Conservation (phyloP, 1,140 invertebrate species). For the Antheraea pernyi region DNA sequence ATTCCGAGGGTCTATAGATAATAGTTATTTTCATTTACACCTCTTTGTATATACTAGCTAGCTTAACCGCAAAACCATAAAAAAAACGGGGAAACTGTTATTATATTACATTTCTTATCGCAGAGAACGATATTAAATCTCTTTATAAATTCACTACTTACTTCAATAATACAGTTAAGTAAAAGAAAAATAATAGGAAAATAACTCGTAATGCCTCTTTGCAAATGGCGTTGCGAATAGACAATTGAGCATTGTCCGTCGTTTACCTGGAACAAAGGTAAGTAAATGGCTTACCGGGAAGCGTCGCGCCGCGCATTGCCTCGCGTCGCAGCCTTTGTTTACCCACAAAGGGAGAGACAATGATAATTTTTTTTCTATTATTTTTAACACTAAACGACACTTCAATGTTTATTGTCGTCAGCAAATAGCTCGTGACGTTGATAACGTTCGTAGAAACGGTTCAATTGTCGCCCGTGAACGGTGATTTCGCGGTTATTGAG, state of each 20-base stretch:
- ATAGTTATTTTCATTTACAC: too few relatives aligned
- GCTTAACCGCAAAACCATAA: too few relatives aligned
- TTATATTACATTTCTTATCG: too few relatives aligned
- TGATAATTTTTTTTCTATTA: constrained; percentile 45
- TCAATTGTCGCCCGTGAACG: not conserved
- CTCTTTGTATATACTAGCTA: too few relatives aligned
- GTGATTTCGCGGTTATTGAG: not conserved
- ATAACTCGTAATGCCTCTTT: not conserved
- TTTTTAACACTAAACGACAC: constrained; percentile 40
- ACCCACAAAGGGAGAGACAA: constrained; percentile 53
- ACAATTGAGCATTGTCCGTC: constrained; percentile 62
- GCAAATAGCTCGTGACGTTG: constrained; percentile 35
- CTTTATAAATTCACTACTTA: too few relatives aligned
- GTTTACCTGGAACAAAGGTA: constrained; percentile 50
- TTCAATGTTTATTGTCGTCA: constrained; percentile 45
- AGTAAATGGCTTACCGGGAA: constrained; percentile 55
- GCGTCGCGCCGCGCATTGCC: constrained; percentile 13
- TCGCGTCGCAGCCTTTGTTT: constrained; percentile 43
- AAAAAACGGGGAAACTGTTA: too few relatives aligned
- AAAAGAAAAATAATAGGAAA: not conserved
- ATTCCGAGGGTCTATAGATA: too few relatives aligned
- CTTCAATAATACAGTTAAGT: too few relatives aligned
- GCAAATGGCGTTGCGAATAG: constrained; percentile 5
- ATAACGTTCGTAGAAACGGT: constrained; percentile 31
- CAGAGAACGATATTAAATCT: too few relatives aligned